Evolutionary conservation across 2,888 invertebrate genomes (phyloP).

Genomic region (Temnothorax ravouxi): DNA sequence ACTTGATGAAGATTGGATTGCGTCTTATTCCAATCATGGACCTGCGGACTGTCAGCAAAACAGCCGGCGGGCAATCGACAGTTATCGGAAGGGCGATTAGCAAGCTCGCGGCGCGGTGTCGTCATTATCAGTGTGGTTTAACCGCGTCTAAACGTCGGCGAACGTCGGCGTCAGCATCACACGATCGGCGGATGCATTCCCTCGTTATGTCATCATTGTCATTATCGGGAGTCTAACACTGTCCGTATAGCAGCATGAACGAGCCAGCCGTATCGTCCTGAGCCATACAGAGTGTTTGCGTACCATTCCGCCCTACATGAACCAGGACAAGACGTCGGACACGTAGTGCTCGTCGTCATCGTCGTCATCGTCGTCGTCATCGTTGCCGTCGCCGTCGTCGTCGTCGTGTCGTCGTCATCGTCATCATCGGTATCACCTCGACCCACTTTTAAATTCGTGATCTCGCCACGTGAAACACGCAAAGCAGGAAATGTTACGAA

Average conservation of each 20-base stretch:
- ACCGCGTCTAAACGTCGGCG: conserved; percentile 24
- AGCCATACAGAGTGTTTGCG: conserved; percentile 80
- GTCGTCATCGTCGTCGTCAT: conserved; percentile 7
- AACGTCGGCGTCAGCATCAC: conserved; percentile 19
- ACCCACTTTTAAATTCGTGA: conserved; percentile 7
- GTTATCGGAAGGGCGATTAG: conserved; percentile 35
- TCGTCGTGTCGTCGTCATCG: too few relatives aligned
- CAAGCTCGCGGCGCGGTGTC: conserved; percentile 22
- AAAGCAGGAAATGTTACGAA: neutral
- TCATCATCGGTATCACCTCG: conserved; percentile 2
- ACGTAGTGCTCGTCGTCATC: conserved; percentile 60
- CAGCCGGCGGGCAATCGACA: conserved; percentile 35
- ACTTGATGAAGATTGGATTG: conserved; percentile 11
- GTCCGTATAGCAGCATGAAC: conserved; percentile 65
- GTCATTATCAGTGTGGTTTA: conserved; percentile 39
- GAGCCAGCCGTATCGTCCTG: conserved; percentile 80
- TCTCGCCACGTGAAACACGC: conserved; percentile 12
- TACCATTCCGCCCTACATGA: conserved; percentile 79
- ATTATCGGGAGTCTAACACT: conserved; percentile 25
- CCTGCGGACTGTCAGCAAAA: conserved; percentile 1
- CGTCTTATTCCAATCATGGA: conserved; percentile 21
- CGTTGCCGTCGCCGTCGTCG: neutral
- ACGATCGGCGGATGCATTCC: neutral
- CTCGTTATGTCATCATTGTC: conserved; percentile 20
- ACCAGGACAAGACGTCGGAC: conserved; percentile 79